Evolutionary conservation across 2,113 vertebrate genomes (phyloP), one percentile per base, ranked within the genome.

Genomic region (Casuarius casuarius): DNA sequence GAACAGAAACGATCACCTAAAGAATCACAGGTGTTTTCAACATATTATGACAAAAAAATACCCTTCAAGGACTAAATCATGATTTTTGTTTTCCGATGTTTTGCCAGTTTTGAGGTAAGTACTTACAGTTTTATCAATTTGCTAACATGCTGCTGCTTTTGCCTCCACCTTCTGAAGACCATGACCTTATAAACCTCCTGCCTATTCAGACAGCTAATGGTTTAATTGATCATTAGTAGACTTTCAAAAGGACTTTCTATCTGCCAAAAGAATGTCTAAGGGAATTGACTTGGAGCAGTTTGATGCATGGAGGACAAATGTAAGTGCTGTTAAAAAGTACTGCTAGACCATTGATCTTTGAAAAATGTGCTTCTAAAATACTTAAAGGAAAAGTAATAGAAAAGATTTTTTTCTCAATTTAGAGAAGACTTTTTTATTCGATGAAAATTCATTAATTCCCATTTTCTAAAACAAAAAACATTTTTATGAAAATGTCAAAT

Each of bases 181-280:
- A 26, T 85, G 72, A 94, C 89, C 80, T 84, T 76, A 75, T 93
- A 94, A 93, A 86, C 79, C 68, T 92, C 61, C 72, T 89, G 91
- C 91, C 89, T 89, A 35, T 68, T 91, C 84, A 94, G 92, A 89
- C 12, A 97, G 80, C 84, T 95, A 95, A 84, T 90, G 80, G 65
- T 95, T 95, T 97, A 95, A 95, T 91, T 95, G 94, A 95, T 96
- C 95, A 94, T 94, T 96, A 97, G 90, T 58, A 91, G 89, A 91
- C 86, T 87, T 96, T 87, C 51, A 84, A 94, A 97, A 96, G 81
- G 65, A 75, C 65, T 87, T 94, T 95, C 91, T 70, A 94, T 96
- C 94, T 97, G 91, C 89, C 91, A 91, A 92, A 97, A 94, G 92
- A 93, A 73, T 81, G 73, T 95, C 91, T 92, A 38, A 51, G 91